A percentile compares a stretch with the other conserved stretches of the same genome.
These are phyloP conservation scores for Coelopa pilipes DNA, from an alignment of 2,888 invertebrate species.

Conservation along the genomic window DNA sequence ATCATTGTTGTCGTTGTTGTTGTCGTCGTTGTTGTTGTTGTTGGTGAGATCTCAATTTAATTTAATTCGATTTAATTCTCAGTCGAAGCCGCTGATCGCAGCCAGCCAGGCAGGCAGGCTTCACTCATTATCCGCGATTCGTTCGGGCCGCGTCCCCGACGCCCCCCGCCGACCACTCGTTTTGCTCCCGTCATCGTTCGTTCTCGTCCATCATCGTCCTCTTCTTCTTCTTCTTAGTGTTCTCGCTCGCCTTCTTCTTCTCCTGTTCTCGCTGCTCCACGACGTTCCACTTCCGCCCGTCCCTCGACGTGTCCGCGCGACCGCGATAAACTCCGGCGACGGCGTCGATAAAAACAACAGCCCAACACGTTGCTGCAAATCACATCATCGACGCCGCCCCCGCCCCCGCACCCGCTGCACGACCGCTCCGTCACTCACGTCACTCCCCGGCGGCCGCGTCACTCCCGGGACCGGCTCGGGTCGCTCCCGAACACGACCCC, in stretches of 20 bases:
- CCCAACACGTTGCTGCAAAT: constrained; percentile 2
- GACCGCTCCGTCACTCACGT: neutral
- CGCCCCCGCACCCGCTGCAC: too few species aligned
- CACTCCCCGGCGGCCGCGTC: neutral
- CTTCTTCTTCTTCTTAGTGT: neutral
- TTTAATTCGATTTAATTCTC: constrained; percentile 31
- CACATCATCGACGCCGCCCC: neutral
- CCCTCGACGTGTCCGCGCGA: constrained; percentile 19
- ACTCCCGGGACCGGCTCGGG: neutral
- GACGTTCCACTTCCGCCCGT: constrained; percentile 9
- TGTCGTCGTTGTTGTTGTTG: neutral
- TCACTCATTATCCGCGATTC: neutral
- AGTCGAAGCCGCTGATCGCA: neutral
- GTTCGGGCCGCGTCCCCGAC: neutral
- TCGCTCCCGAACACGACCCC: too few species aligned
- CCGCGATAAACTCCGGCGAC: neutral
- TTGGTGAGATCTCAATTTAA: constrained; percentile 8
- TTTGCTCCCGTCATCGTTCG: neutral
- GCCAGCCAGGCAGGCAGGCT: neutral
- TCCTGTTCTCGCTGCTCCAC: too few species aligned
- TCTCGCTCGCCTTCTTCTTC: neutral
- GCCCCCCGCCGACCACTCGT: neutral
- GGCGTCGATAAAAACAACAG: constrained; percentile 4
- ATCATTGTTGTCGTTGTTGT: neutral
- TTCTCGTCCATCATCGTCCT: neutral